phyloP scores from a whole-genome alignment of 2,797 vertebrate species.

The Zenarchopterus dispar region DNA sequence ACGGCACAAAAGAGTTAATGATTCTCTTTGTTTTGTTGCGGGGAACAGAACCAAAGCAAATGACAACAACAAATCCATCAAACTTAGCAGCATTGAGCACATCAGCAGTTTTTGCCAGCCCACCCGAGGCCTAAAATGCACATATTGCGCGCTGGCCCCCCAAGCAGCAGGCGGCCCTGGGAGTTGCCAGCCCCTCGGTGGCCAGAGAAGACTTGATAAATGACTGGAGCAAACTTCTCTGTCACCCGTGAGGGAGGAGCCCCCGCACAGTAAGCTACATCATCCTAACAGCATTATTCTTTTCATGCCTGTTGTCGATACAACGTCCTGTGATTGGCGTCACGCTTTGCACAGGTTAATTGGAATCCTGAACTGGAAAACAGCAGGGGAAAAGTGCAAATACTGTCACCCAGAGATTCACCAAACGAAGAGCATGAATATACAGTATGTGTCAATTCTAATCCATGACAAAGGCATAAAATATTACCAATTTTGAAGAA shows the following conservation, averaged over 20 bases:
- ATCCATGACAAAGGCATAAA: slow-evolving; percentile 49
- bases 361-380: slow-evolving; percentile 85
- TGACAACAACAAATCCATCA: slow-evolving; percentile 94
- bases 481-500: slow-evolving; percentile 40
- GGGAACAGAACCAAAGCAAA: slow-evolving; percentile 84
- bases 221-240: slow-evolving; percentile 83
- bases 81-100: slow-evolving; percentile 89
- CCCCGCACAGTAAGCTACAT: slow-evolving; percentile 71
- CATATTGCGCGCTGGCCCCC: slow-evolving; percentile 78
- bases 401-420: slow-evolving; percentile 70
- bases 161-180: slow-evolving; percentile 81
- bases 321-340: slow-evolving; percentile 78
- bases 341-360: slow-evolving; percentile 83
- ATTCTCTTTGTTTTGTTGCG: slow-evolving; percentile 87
- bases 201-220: slow-evolving; percentile 86
- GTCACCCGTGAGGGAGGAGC: slow-evolving; percentile 79
- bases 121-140: slow-evolving; percentile 89
- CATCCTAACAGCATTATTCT: slow-evolving; percentile 80
- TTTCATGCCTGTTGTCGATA: slow-evolving; percentile 78
- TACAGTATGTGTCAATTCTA: slow-evolving; percentile 54
- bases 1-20: slow-evolving; percentile 93
- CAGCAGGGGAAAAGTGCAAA: slow-evolving; percentile 73
- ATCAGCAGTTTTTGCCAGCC: slow-evolving; percentile 91
- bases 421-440: slow-evolving; percentile 44
- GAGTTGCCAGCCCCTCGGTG: slow-evolving; percentile 71